phyloP scores from a whole-genome alignment of 2,888 invertebrate species.

The Xiphydria camelus region DNA sequence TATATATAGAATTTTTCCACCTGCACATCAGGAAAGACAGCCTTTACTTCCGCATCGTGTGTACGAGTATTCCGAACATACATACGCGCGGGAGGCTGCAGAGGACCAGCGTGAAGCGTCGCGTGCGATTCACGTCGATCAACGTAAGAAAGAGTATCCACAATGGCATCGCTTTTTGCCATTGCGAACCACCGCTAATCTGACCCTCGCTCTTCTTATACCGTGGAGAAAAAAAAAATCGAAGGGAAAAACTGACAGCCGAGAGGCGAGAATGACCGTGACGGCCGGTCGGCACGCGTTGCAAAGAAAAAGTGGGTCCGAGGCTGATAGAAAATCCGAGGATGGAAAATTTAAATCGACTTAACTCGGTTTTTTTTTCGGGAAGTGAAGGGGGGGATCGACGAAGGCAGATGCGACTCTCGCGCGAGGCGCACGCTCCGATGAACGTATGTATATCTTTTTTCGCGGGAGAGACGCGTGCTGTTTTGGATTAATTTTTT shows the following conservation, averaged over 20 bases:
- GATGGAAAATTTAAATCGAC: constrained; percentile 34
- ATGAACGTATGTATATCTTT: constrained; percentile 23
- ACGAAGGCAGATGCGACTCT: constrained; percentile 31
- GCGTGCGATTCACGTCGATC: no score
- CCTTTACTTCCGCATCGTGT: no score
- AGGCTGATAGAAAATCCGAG: constrained; percentile 15
- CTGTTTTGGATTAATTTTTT: constrained; percentile 30
- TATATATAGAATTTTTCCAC: no score
- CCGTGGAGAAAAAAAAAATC: constrained; percentile 12
- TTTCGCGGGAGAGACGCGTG: constrained; percentile 26
- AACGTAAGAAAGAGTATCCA: no score
- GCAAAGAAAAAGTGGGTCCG: neutral
- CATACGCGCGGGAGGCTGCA: no score
- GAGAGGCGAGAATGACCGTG: constrained; percentile 16
- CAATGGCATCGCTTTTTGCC: no score
- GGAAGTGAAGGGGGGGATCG: no score
- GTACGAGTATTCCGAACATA: no score
- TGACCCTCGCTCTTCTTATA: neutral
- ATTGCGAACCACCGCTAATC: no score
- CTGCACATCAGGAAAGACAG: no score
- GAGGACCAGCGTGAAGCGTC: no score
- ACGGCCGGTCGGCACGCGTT: constrained; percentile 21
- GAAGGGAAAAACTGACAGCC: constrained; percentile 3
- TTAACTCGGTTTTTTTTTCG: constrained; percentile 25
- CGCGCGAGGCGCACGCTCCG: constrained; percentile 25